phyloP scores from a whole-genome alignment of 2,797 vertebrate species.

The Pseudocheirus occidentalis region DNA sequence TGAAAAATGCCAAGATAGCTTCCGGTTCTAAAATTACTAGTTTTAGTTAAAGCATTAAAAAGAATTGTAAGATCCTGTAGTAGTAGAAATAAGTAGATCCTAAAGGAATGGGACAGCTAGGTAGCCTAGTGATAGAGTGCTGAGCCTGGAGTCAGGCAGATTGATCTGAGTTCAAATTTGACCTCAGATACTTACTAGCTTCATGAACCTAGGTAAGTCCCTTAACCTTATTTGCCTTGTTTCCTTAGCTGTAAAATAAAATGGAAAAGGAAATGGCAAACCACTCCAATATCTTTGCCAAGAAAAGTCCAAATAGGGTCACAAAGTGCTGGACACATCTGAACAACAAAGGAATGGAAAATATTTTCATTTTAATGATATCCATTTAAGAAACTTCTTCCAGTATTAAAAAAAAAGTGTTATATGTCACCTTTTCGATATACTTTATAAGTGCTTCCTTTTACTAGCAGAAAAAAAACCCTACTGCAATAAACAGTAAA shows the following conservation, averaged over 20 bases:
- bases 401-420: not conserved
- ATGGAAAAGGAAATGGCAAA: not conserved
- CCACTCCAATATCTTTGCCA: not conserved
- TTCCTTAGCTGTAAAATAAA: no score
- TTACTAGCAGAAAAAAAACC: not conserved
- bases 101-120: not conserved
- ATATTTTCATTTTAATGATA: not conserved
- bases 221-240: no score
- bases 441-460: not conserved
- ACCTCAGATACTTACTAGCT: not conserved
- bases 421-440: not conserved
- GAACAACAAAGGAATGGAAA: not conserved
- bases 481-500: not conserved
- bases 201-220: not conserved
- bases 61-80: not conserved
- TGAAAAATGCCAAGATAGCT: not conserved
- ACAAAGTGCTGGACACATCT: not conserved
- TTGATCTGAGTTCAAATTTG: not conserved
- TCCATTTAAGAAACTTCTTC: not conserved
- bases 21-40: not conserved
- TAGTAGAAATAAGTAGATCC: not conserved
- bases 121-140: not conserved
- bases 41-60: not conserved
- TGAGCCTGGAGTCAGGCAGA: not conserved
- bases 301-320: no score